A percentile compares a stretch with the other conserved stretches of the same genome.
Evolutionary conservation across 2,888 invertebrate species (phyloP).

Genomic region (Meiosimyza decipiens): DNA sequence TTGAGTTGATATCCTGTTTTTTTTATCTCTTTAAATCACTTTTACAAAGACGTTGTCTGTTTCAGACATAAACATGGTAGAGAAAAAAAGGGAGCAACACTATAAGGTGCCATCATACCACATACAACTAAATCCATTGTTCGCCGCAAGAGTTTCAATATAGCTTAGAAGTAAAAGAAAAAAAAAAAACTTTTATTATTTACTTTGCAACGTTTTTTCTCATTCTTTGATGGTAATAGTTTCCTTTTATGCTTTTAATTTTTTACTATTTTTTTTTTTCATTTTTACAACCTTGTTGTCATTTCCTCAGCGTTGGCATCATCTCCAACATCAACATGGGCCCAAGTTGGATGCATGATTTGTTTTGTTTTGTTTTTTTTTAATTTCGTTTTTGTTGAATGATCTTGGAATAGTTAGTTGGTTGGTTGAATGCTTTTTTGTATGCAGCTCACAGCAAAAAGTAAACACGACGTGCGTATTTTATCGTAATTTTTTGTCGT

Average conservation of each 20-base stretch:
- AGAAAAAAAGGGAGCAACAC: conserved; percentile 8
- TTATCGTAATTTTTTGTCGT: background rate
- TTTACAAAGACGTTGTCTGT: conserved; percentile 18
- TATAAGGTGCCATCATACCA: background rate
- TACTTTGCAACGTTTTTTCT: background rate
- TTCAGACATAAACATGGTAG: background rate
- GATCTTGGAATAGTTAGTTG: conserved; percentile 21
- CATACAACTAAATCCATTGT: conserved; percentile 21
- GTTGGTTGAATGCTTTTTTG: conserved; percentile 1
- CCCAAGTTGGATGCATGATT: background rate
- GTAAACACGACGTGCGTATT: conserved; percentile 16
- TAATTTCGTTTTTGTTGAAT: conserved; percentile 11
- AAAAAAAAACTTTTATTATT: conserved; percentile 5
- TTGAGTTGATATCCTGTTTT: background rate
- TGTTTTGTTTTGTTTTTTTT: conserved; percentile 12
- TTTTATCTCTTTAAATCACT: background rate
- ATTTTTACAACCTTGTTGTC: conserved; percentile 8
- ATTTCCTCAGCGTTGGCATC: background rate
- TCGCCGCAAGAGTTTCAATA: conserved; percentile 3
- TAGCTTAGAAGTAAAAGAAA: background rate
- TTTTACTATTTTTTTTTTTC: background rate
- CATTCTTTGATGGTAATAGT: background rate
- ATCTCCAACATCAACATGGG: too few relatives aligned
- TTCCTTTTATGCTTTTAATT: conserved; percentile 3
- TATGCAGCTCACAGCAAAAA: conserved; percentile 19